A percentile compares a stretch with the other conserved stretches of the same genome.
Conservation (phyloP, 2,888 invertebrate species). For the Pachymerium ferrugineum region DNA sequence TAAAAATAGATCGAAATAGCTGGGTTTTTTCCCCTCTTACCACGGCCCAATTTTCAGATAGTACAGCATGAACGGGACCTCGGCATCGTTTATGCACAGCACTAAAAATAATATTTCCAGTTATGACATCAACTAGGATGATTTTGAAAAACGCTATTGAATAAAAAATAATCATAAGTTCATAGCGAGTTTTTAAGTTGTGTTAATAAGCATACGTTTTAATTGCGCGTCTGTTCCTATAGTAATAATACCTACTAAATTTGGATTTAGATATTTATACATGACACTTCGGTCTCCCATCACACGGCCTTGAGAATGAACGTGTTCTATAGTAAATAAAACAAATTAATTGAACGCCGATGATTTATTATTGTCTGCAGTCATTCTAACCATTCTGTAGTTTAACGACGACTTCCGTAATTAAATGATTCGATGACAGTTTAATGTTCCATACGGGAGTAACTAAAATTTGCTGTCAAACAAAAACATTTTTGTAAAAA, state of each 20-base stretch:
- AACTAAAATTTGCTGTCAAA: constrained; percentile 56
- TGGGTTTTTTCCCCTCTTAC: constrained; percentile 43
- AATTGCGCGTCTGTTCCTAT: constrained; percentile 67
- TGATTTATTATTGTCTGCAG: not conserved
- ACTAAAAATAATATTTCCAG: constrained; percentile 78
- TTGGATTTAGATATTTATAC: constrained; percentile 98
- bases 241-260: constrained; percentile 80
- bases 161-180: constrained; percentile 19
- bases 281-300: constrained; percentile 91
- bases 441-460: constrained; percentile 67
- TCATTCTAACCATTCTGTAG: constrained; percentile 42
- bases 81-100: constrained; percentile 76
- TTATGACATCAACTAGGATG: constrained; percentile 83
- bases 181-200: not conserved
- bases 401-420: constrained; percentile 46
- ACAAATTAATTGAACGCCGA: not conserved
- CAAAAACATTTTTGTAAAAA: constrained; percentile 21
- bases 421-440: constrained; percentile 57
- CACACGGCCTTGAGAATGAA: constrained; percentile 92
- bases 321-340: constrained; percentile 44
- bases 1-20: not conserved
- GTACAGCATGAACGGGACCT: constrained; percentile 79
- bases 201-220: constrained; percentile 56
- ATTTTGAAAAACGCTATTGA: constrained; percentile 68
- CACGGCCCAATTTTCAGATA: constrained; percentile 95